Evolutionary conservation across 64 coral and sea anemone species (phyloP).

Genomic region (Acropora tenuis): DNA sequence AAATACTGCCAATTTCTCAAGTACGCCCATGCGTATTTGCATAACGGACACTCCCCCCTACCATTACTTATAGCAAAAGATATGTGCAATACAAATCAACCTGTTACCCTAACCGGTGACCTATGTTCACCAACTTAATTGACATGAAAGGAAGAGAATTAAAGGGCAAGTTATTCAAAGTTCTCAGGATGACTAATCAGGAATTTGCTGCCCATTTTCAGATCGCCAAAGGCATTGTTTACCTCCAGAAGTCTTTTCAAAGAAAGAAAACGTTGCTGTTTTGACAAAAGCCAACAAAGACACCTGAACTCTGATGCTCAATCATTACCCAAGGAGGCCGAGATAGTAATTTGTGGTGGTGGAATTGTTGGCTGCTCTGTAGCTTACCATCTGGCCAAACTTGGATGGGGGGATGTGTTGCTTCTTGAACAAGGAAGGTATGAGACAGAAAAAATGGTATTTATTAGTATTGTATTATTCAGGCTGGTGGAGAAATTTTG

Average conservation of each 20-base stretch:
- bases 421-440: constrained; percentile 94
- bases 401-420: constrained; percentile 87
- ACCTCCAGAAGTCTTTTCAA: not conserved
- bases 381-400: constrained; percentile 91
- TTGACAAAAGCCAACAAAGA: not conserved
- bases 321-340: constrained; percentile 60
- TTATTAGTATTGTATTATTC: no score
- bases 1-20: no score
- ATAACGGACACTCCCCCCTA: no score
- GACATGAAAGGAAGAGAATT: no score
- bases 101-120: no score
- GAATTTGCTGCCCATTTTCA: not conserved
- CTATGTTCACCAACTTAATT: no score
- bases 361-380: constrained; percentile 88
- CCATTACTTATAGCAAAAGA: no score
- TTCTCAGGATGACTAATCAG: no score
- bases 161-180: no score
- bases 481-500: no score
- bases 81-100: no score
- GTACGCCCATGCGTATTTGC: no score
- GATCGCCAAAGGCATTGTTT: not conserved
- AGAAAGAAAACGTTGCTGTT: not conserved
- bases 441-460: not conserved
- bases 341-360: constrained; percentile 89
- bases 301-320: not conserved